These are phyloP conservation scores for Solenopsis invicta DNA, from an alignment of 1,140 invertebrate species.

Conservation along the genomic window DNA sequence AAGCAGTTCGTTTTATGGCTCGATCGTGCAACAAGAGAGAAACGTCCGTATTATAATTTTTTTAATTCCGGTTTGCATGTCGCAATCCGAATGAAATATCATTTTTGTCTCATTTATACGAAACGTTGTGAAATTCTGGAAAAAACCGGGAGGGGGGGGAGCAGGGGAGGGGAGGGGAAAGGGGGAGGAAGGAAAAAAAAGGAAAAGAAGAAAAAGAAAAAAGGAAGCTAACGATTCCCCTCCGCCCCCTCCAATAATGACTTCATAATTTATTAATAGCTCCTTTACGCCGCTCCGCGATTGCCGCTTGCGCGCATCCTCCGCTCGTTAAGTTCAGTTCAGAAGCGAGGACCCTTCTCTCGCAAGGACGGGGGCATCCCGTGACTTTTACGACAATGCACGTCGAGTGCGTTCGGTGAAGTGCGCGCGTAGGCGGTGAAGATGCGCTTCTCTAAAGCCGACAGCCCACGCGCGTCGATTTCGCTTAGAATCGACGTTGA, in stretches of 20 bases:
- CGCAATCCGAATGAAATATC: not conserved
- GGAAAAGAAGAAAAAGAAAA: not conserved
- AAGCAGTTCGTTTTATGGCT: slow-evolving; percentile 33
- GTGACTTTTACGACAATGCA: slow-evolving; percentile 58
- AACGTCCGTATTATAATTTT: slow-evolving; percentile 11
- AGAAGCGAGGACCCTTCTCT: slow-evolving; percentile 62
- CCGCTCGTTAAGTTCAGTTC: slow-evolving; percentile 55
- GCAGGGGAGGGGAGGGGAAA: too few relatives aligned
- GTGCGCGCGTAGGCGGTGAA: slow-evolving; percentile 35
- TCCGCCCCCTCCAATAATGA: slow-evolving; percentile 20
- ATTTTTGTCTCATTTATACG: slow-evolving; percentile 5
- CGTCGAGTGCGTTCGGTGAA: slow-evolving; percentile 24
- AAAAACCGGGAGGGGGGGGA: not conserved
- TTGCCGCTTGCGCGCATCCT: slow-evolving; percentile 30
- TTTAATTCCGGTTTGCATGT: slow-evolving; percentile 8
- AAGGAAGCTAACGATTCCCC: slow-evolving; percentile 13
- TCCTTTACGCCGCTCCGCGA: slow-evolving; percentile 36
- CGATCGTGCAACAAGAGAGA: not conserved
- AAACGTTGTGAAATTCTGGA: not conserved
- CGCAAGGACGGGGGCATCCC: slow-evolving; percentile 54
- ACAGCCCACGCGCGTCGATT: slow-evolving; percentile 14
- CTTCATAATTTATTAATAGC: slow-evolving; percentile 64
- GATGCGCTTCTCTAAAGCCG: slow-evolving; percentile 18
- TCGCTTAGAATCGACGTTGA: slow-evolving; percentile 19
- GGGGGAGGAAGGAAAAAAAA: not conserved